phyloP scores from a whole-genome alignment of 2,113 vertebrate species.

The Chaetorhynchus papuensis region DNA sequence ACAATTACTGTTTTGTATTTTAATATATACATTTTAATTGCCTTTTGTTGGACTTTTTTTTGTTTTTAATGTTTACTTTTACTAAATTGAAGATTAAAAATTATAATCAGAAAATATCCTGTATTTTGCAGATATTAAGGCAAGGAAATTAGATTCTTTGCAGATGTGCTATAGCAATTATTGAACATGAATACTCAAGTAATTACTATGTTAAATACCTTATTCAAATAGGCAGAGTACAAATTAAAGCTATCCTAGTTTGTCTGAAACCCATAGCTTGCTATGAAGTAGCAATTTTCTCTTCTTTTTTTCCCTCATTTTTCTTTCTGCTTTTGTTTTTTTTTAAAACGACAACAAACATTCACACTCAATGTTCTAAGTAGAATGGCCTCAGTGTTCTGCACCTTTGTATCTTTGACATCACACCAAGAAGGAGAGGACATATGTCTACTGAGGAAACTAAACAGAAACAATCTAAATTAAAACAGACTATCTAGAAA shows the following conservation, averaged over 20 bases:
- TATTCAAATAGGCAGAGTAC: constrained; percentile 27
- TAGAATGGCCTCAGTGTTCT: background rate
- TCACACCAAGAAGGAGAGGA: background rate
- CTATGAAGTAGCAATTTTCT: background rate
- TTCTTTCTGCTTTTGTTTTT: background rate
- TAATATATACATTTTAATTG: background rate
- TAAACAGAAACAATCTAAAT: background rate
- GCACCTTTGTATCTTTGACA: background rate
- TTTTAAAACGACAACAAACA: background rate
- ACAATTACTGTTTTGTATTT: constrained; percentile 26
- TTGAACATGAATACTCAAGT: constrained; percentile 50
- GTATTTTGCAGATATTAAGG: constrained; percentile 19
- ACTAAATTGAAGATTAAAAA: constrained; percentile 6
- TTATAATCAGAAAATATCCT: background rate
- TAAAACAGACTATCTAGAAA: background rate
- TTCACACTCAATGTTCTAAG: background rate
- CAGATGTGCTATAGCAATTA: constrained; percentile 59
- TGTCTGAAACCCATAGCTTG: background rate
- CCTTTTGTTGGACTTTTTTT: background rate
- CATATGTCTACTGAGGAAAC: background rate
- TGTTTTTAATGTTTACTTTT: background rate
- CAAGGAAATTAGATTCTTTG: constrained; percentile 23
- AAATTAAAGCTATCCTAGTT: constrained; percentile 39
- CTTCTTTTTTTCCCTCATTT: background rate
- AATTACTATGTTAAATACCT: constrained; percentile 62